Percentiles rank a stretch among this genome's conserved stretches.
phyloP scores from a whole-genome alignment of 2,888 invertebrate species.

The Pherbina coryleti region DNA sequence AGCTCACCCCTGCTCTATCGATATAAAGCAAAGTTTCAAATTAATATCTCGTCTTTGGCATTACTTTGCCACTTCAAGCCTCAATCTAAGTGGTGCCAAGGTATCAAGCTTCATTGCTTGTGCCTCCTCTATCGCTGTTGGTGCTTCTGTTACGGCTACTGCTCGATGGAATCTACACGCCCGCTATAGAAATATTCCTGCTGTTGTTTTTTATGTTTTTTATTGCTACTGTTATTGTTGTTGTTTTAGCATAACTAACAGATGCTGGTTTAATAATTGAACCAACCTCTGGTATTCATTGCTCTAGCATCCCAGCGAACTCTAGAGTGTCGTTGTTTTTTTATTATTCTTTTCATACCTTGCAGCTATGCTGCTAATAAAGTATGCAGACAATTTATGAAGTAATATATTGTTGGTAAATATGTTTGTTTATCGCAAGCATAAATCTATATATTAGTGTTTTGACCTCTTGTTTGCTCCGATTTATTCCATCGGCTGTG shows the following conservation, averaged over 20 bases:
- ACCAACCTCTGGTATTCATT: background rate
- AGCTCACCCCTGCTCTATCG: background rate
- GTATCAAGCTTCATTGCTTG: background rate
- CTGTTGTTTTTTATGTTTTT: background rate
- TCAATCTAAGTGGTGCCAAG: background rate
- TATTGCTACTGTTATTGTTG: too few relatives aligned
- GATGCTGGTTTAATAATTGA: conserved; percentile 11
- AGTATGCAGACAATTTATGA: background rate
- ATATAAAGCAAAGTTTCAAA: background rate
- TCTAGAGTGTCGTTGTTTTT: too few relatives aligned
- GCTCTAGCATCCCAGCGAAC: background rate
- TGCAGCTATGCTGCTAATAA: background rate
- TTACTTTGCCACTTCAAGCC: background rate
- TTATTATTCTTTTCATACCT: background rate
- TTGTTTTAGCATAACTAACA: background rate
- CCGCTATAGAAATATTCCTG: background rate
- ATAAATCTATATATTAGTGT: background rate
- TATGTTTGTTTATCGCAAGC: background rate
- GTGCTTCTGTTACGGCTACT: background rate
- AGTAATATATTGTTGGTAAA: background rate
- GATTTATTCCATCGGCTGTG: background rate
- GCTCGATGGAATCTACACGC: background rate
- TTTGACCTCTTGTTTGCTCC: conserved; percentile 6
- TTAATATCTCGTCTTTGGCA: background rate
- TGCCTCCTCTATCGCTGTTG: too few relatives aligned